Base-by-base conservation (phyloP, 1,140 invertebrate species). In the Calosoma granatense region DNA sequence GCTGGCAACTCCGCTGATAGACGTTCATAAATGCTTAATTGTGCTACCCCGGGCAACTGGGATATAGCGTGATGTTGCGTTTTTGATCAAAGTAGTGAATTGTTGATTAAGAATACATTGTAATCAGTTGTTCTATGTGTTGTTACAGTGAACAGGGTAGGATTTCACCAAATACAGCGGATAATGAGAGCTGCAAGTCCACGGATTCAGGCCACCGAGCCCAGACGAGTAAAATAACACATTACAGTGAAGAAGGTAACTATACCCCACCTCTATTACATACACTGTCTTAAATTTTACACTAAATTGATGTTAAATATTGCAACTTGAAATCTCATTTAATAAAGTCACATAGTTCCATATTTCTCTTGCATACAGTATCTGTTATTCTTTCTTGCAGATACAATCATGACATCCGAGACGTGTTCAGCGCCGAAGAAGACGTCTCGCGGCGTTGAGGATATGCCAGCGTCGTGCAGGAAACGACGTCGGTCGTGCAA, bases 161-260 rank as follows among this genome's bases (percentile, higher is more conserved):
- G n/a, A 63, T 69, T 51, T 74, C 73, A 20, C 71, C 73, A 0
- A 67, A 68, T 54, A 65, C 65, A 15, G 61, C 62, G 20, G 73
- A 74, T 56, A 72, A 70, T 60, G 72, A 73, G 54, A 74, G 71
- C 60, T 63, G 64, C 30, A 75, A 74, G 59, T 75, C 72, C 14
- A 67, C 64, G 20, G 71, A 73, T 57, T 56, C 56, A 6, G 53
- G 59, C 58, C 55, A 63, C 52, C 22, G 65, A 60, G 56, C 62
- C 1, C 20, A 55, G 36, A 61, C 61, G 53, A 30, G 20, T n/a
- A 74, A 75, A 68, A 60, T 68, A 11, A 63, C 68, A 19, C 62
- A 70, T 55, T 75, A 68, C 54, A 74, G 72, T 63, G 73, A 74
- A 66, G 73, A 74, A 63, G 72, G 71, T 73, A 67, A 56, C 22